A percentile compares a stretch with the other conserved stretches of the same genome.
These are phyloP conservation scores for Philantomba maxwellii DNA, from an alignment of 2,113 vertebrate species.

Conservation along the genomic window DNA sequence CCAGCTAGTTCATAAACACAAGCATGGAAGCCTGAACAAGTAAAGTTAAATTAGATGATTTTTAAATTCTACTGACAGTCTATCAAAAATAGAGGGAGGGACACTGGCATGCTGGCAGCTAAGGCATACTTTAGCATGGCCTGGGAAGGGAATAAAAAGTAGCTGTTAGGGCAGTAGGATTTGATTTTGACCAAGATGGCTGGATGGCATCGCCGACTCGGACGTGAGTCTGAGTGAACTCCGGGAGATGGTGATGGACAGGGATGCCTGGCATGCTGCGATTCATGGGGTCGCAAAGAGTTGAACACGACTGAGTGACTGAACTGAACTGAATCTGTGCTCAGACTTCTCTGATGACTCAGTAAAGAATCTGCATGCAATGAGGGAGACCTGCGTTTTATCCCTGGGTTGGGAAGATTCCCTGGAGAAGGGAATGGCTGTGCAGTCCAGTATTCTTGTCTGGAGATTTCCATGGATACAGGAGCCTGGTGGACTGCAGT, in stretches of 20 bases:
- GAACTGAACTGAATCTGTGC: no score
- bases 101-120: no score
- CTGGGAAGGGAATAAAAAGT: background rate
- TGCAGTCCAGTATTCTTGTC: background rate
- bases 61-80: background rate
- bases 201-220: no score
- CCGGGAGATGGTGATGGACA: no score
- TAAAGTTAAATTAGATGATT: background rate
- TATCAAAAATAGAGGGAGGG: background rate
- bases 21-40: background rate
- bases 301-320: fast-evolving
- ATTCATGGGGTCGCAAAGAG: no score
- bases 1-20: background rate
- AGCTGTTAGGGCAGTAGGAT: background rate
- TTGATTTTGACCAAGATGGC: background rate
- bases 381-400: background rate
- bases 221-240: no score
- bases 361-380: background rate
- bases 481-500: background rate
- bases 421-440: background rate
- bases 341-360: background rate
- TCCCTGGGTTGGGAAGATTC: background rate
- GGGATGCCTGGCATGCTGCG: no score
- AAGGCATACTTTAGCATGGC: background rate
- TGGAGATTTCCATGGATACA: background rate